Conservation (phyloP, 2,113 vertebrate species). For the Corythaeola cristata region DNA sequence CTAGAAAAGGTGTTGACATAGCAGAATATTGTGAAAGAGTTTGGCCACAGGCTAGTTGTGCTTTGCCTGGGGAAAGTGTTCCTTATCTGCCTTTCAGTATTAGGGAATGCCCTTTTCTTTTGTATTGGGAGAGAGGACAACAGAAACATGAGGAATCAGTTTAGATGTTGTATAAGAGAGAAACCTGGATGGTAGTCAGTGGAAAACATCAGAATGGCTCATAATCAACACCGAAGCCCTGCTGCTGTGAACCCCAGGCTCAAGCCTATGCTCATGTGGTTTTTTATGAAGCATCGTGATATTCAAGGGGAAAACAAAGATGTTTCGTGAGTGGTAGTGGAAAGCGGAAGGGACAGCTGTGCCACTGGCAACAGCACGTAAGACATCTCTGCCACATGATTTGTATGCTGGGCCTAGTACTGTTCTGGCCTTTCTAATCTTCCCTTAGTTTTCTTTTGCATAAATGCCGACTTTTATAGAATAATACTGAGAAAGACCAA, state of each 20-base stretch:
- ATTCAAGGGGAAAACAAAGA: background rate
- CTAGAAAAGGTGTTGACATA: background rate
- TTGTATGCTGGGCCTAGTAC: background rate
- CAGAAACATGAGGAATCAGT: background rate
- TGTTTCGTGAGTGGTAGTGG: background rate
- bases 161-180: background rate
- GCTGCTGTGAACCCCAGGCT: background rate
- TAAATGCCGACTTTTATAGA: background rate
- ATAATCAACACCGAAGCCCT: background rate
- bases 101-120: background rate
- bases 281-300: background rate
- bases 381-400: background rate
- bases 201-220: background rate
- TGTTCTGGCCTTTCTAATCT: background rate
- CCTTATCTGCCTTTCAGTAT: constrained; percentile 31
- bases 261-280: background rate
- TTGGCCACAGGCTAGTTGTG: background rate
- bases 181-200: background rate
- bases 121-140: background rate
- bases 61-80: background rate
- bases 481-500: background rate
- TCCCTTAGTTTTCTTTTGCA: background rate
- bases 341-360: background rate
- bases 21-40: background rate
- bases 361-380: background rate